Percentiles rank a stretch among this genome's conserved stretches.
Evolutionary conservation across 2,888 invertebrate genomes (phyloP).

Genomic region (Limnephilus lunatus): DNA sequence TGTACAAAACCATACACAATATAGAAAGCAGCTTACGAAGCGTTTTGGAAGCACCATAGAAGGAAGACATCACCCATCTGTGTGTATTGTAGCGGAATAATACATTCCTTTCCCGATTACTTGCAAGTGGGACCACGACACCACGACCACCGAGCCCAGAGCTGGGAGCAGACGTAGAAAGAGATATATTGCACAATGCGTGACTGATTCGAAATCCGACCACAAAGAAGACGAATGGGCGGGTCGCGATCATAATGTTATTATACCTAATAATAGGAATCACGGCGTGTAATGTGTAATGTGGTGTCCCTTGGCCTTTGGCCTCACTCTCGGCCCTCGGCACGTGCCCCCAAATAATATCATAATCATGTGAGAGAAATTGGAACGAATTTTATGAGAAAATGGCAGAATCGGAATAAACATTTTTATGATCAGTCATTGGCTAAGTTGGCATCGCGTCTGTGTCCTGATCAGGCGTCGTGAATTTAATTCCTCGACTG

Average conservation of each 20-base stretch:
- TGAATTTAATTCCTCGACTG: too few relatives aligned
- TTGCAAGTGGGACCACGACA: not conserved
- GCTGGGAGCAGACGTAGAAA: too few relatives aligned
- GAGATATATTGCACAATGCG: not conserved
- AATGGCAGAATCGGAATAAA: not conserved
- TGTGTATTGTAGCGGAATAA: not conserved
- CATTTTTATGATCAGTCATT: too few relatives aligned
- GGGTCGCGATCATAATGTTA: not conserved
- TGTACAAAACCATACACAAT: not conserved
- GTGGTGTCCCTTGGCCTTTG: not conserved
- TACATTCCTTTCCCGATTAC: not conserved
- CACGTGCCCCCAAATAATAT: not conserved
- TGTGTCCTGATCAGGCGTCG: too few relatives aligned
- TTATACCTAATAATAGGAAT: not conserved
- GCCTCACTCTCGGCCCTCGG: not conserved
- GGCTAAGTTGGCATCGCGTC: too few relatives aligned
- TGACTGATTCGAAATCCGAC: not conserved
- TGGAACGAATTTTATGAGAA: not conserved
- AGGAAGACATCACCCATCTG: not conserved
- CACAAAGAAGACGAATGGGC: not conserved
- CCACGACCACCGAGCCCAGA: too few relatives aligned
- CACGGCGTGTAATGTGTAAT: not conserved
- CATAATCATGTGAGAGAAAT: not conserved
- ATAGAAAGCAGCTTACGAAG: not conserved
- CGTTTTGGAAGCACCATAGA: not conserved